These are phyloP conservation scores for Nannoperca obscura DNA, from an alignment of 2,797 vertebrate genomes.

Conservation along the genomic window DNA sequence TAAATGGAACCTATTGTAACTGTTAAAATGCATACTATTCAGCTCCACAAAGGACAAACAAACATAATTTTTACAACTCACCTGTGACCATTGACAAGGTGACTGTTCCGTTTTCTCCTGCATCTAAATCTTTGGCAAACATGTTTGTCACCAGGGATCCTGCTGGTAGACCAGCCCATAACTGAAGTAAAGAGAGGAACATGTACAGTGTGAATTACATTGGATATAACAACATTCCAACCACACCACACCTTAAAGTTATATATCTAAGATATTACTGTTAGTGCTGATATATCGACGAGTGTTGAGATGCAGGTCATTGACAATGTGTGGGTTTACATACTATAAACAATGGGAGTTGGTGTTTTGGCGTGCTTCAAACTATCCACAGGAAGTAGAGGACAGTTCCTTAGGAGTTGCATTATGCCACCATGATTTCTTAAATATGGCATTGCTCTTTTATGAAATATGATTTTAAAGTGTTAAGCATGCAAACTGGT, in stretches of 20 bases:
- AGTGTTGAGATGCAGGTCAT: neutral
- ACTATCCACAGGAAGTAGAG: too few species aligned
- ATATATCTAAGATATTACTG: neutral
- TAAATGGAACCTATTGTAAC: neutral
- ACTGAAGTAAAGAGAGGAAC: conserved; percentile 72
- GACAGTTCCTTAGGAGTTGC: too few species aligned
- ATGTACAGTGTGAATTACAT: neutral
- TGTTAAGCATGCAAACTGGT: too few species aligned
- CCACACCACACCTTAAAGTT: conserved; percentile 13
- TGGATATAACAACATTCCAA: conserved; percentile 5
- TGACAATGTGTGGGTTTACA: neutral
- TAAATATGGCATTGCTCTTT: too few species aligned
- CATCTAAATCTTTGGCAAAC: conserved; percentile 93
- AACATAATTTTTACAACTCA: conserved; percentile 67
- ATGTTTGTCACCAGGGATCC: conserved; percentile 88
- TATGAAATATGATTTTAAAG: too few species aligned
- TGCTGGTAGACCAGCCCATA: conserved; percentile 86
- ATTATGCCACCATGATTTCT: too few species aligned
- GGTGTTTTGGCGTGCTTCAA: too few species aligned
- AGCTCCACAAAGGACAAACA: neutral
- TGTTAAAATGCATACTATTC: too few species aligned
- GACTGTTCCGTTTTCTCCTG: conserved; percentile 89
- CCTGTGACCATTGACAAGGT: conserved; percentile 87
- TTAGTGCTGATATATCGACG: neutral
- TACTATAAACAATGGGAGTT: neutral